These are phyloP conservation scores for Ormyrus thymus DNA, from an alignment of 2,888 invertebrate genomes.

Conservation along the genomic window DNA sequence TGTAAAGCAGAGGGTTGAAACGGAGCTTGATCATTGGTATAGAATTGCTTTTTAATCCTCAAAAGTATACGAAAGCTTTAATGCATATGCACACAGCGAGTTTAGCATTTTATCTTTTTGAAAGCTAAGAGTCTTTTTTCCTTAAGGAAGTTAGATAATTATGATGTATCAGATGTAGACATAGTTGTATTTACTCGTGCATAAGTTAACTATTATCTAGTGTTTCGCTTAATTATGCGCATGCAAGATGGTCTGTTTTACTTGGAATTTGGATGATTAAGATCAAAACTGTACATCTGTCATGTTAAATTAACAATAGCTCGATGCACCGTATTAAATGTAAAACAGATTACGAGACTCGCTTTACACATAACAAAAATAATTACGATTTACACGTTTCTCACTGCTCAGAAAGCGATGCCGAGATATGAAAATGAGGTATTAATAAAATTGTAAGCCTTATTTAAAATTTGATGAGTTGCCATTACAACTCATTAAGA, in stretches of 20 bases:
- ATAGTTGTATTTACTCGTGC: conserved; percentile 36
- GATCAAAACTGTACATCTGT: conserved; percentile 20
- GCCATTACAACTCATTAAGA: conserved; percentile 15
- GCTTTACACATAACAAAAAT: background rate
- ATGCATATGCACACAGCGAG: too few species aligned
- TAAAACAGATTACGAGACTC: conserved; percentile 33
- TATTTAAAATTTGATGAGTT: conserved; percentile 29
- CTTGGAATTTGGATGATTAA: conserved; percentile 38
- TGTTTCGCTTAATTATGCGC: conserved; percentile 41
- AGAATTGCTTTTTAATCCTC: too few species aligned
- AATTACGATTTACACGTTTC: conserved; percentile 33
- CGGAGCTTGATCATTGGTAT: too few species aligned
- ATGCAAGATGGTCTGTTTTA: conserved; percentile 24
- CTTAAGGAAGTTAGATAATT: conserved; percentile 20
- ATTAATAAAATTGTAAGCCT: conserved; percentile 33
- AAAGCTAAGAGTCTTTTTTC: too few species aligned
- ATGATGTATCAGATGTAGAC: conserved; percentile 11
- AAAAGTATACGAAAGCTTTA: too few species aligned
- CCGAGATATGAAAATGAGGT: conserved; percentile 27
- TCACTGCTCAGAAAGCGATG: background rate
- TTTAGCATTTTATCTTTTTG: too few species aligned
- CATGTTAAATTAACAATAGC: conserved; percentile 29
- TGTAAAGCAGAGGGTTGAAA: too few species aligned
- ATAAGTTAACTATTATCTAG: conserved; percentile 33
- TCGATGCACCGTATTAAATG: conserved; percentile 26